These are phyloP conservation scores for Lymantria monacha DNA, from an alignment of 2,888 invertebrate genomes.

Conservation along the genomic window DNA sequence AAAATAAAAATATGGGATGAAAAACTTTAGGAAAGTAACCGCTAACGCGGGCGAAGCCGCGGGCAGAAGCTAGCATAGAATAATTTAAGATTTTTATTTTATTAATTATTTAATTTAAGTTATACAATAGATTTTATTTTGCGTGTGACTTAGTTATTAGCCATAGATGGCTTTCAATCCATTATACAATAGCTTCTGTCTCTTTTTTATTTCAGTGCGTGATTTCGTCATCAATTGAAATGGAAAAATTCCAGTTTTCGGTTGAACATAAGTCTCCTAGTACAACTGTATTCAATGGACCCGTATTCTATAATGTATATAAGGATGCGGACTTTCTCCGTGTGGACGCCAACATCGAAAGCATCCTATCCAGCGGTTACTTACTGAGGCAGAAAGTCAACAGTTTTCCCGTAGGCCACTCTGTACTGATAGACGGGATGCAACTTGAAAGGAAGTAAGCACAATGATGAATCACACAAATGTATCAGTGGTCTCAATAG, in stretches of 20 bases:
- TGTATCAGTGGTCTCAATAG: too few species aligned
- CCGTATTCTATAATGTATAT: constrained; percentile 37
- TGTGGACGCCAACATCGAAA: constrained; percentile 38
- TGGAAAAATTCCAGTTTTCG: constrained; percentile 3
- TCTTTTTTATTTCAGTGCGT: not conserved
- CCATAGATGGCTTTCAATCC: too few species aligned
- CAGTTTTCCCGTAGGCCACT: constrained; percentile 33
- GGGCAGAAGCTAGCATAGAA: too few species aligned
- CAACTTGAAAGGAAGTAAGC: constrained; percentile 23
- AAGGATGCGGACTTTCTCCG: constrained; percentile 45
- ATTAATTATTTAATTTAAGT: too few species aligned
- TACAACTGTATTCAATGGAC: constrained; percentile 2
- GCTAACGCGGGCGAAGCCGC: too few species aligned
- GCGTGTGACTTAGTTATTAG: too few species aligned
- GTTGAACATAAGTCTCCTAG: not conserved
- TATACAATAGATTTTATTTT: too few species aligned
- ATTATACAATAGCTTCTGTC: too few species aligned
- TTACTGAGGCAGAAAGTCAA: constrained; percentile 43
- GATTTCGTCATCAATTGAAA: not conserved
- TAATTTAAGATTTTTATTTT: too few species aligned
- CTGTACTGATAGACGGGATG: constrained; percentile 28
- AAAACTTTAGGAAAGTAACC: too few species aligned
- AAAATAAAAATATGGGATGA: too few species aligned
- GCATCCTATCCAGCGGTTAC: constrained; percentile 40
- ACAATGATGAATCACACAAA: not conserved